phyloP scores from a whole-genome alignment of 2,113 vertebrate genomes.

The Anser cygnoides region DNA sequence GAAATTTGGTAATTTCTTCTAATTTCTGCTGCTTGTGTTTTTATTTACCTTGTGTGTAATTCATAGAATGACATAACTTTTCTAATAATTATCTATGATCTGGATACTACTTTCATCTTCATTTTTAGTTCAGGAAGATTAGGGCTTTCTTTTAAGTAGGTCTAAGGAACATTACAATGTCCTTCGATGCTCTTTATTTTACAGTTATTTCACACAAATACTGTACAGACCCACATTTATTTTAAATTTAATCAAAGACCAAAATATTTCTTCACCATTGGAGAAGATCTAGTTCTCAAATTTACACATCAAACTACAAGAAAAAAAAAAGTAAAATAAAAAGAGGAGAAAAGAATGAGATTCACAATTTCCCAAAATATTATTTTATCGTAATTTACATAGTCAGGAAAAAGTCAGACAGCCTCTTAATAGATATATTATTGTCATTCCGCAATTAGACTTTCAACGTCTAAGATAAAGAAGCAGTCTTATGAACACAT shows the following conservation, averaged over 20 bases:
- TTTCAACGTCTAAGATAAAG: background rate
- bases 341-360: background rate
- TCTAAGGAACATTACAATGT: background rate
- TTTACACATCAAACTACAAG: background rate
- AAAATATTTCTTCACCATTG: background rate
- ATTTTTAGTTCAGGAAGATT: background rate
- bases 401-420: background rate
- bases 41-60: background rate
- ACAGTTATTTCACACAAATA: background rate
- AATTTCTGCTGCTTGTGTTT: background rate
- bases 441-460: background rate
- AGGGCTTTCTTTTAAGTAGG: background rate
- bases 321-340: background rate
- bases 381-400: background rate
- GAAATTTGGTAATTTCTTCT: background rate
- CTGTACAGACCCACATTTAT: background rate
- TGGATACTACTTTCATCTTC: background rate
- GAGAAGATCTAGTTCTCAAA: background rate
- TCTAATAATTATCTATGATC: background rate
- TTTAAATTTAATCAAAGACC: background rate
- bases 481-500: background rate
- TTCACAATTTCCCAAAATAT: background rate
- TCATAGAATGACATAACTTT: background rate
- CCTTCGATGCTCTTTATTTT: background rate
- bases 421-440: background rate